Evolutionary conservation across 2,888 invertebrate genomes (phyloP).

Genomic region (Andricus curvator): DNA sequence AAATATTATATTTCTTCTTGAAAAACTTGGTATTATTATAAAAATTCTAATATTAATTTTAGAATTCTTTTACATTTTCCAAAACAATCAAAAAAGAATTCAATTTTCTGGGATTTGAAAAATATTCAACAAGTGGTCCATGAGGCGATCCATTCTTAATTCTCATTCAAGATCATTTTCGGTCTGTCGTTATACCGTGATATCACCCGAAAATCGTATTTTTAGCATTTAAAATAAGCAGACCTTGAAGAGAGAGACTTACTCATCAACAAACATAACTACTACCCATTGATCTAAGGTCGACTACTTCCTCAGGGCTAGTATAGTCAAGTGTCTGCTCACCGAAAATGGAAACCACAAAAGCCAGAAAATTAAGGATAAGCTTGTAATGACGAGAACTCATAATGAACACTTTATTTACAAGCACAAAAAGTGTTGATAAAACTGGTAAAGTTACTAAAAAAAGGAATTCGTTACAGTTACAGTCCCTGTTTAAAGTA

Average conservation of each 20-base stretch:
- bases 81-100: not conserved
- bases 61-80: not conserved
- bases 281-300: conserved; percentile 35
- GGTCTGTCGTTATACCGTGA: not conserved
- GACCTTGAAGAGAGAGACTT: conserved; percentile 35
- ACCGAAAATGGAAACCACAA: not conserved
- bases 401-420: not conserved
- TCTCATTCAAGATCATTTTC: not conserved
- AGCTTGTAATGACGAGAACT: not conserved
- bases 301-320: conserved; percentile 37
- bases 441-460: not conserved
- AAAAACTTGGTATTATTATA: not conserved
- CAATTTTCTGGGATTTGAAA: not conserved
- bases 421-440: too few species aligned
- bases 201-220: conserved; percentile 31
- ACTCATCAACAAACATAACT: conserved; percentile 41
- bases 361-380: not conserved
- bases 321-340: conserved; percentile 10
- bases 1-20: too few species aligned
- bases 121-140: conserved; percentile 15
- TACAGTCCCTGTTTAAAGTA: too few species aligned
- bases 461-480: not conserved
- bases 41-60: not conserved
- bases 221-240: conserved; percentile 33
- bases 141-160: not conserved